Conservation (phyloP, 2,888 invertebrate genomes). For the Ctenicera cuprea region DNA sequence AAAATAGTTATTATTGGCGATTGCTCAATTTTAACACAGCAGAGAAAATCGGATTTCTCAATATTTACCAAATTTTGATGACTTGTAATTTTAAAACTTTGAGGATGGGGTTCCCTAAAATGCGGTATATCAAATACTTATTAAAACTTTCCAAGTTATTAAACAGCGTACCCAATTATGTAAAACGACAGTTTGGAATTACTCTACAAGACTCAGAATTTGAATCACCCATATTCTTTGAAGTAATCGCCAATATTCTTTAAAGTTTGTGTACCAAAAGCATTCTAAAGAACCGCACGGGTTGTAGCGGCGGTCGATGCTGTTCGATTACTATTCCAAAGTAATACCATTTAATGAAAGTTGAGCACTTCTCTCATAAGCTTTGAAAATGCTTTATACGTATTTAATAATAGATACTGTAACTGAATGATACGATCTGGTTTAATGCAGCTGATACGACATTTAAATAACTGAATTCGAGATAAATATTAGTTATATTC, state of each 20-base stretch:
- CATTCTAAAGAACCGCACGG: conserved; percentile 26
- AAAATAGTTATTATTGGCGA: too few species aligned
- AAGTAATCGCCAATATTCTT: conserved; percentile 44
- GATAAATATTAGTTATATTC: not conserved
- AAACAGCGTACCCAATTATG: conserved; percentile 47
- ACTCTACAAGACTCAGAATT: conserved; percentile 41
- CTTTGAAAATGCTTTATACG: conserved; percentile 7
- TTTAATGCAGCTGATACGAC: not conserved
- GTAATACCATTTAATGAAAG: conserved; percentile 23
- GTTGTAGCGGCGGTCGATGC: conserved; percentile 19
- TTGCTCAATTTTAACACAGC: not conserved
- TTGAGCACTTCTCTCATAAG: conserved; percentile 7
- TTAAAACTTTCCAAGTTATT: conserved; percentile 49
- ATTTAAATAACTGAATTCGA: not conserved
- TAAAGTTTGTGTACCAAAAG: conserved; percentile 42
- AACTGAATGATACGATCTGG: not conserved
- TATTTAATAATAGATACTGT: conserved; percentile 7
- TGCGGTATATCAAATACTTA: conserved; percentile 45
- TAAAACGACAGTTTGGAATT: conserved; percentile 49
- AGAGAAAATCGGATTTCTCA: not conserved
- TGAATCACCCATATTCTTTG: conserved; percentile 40
- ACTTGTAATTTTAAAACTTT: conserved; percentile 17
- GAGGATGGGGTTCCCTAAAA: conserved; percentile 16
- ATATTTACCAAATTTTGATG: conserved; percentile 23
- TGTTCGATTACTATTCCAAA: conserved; percentile 25